Base-by-base conservation (phyloP, 2,797 vertebrate species). In the Esox lucius region DNA sequence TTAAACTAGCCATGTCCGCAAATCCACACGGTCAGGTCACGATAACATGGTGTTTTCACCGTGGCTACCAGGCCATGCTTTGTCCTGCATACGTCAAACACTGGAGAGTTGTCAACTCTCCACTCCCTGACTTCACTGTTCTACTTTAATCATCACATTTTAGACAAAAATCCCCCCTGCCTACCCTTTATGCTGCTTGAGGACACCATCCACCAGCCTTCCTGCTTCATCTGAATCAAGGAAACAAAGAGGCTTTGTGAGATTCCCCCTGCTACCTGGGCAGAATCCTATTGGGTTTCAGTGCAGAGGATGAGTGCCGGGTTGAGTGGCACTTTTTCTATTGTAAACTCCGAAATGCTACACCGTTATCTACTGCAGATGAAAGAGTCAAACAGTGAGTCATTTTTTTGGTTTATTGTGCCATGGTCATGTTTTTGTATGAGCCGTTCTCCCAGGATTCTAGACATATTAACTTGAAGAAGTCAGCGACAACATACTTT, bases 71-170 rank as follows among this genome's bases (percentile, higher is more conserved):
- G 53, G 53, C 56, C 53, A 22, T 5, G 53, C 53, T 56, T n/a
- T 56, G 53, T n/a, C 53, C 53, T 22, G 53, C 53, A 22, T 19
- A 56, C 53, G 53, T 59, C 49, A 7, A 53, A 4, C 49, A n/a
- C 49, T 53, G 17, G 19, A 53, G 49, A 53, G 16, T 2, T n/a
- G 16, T 85, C 83, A 81, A 75, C 82, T 88, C 85, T 73, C 68
- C 26, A 15, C 11, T 61, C 61, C 26, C 59, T 5, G 59, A 62
- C 59, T 4, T 13, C 24, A 6, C 15, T 15, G 22, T 42, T 28
- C 26, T 28, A 28, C 61, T 28, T 26, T 3, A 64, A 64, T 64
- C 61, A 31, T 64, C 24, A 31, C 16, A 31, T 31, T 64, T 64
- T 16, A 64, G 26, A 24, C 28, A 16, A 64, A 64, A 26, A 59